Evolutionary conservation across 92 coral and sea anemone genomes (phyloP), one percentile per base, ranked within the genome.

Genomic region (Ricordea florida): DNA sequence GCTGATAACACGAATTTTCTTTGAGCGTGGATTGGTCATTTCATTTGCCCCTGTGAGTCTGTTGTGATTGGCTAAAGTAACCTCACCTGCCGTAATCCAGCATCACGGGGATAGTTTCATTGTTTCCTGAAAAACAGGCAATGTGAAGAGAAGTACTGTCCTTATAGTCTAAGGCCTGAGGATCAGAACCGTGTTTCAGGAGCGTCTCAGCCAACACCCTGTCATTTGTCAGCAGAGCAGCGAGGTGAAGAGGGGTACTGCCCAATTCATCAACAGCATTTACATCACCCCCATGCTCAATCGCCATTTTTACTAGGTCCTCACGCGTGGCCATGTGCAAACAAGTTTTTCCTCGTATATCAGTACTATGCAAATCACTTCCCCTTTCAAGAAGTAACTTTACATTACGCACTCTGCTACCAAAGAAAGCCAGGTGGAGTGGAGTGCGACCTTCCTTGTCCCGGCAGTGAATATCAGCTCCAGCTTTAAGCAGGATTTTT

Each of bases 401-500:
- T 2, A 49, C 62, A 75, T 33, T 47, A 6, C 49, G 72, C 2
- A 60, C 15, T 13, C 36, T 75, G 11, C 52, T 37, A 22, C 56
- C 44, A 7, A 28, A 45, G 7, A 28, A 8, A 1, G 74, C 61
- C 6, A 22, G 23, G 46, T 67, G 74, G 23, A 67, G 74, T 4
- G 74, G 74, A 0, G 74, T 67, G 7, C 35, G 22, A 22, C 58
- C 58, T 50, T 50, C 18, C 17, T 50, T 50, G n/a, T 50, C 58
- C 28, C 58, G 58, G 58, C 58, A 50, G 28, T 50, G 58, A 22
- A 26, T 34, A 50, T 50, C n/a, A 6, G 33, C 58, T 0, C 58
- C 58, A 24, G 58, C 58, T 10, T 23, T 24, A n/a, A 50, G 6
- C 33, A 50, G 33, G 28, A 9, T 4, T 9, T 34, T 23, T 0